Evolutionary conservation across 2,888 invertebrate genomes (phyloP).

Genomic region (Sphinx pinastri): DNA sequence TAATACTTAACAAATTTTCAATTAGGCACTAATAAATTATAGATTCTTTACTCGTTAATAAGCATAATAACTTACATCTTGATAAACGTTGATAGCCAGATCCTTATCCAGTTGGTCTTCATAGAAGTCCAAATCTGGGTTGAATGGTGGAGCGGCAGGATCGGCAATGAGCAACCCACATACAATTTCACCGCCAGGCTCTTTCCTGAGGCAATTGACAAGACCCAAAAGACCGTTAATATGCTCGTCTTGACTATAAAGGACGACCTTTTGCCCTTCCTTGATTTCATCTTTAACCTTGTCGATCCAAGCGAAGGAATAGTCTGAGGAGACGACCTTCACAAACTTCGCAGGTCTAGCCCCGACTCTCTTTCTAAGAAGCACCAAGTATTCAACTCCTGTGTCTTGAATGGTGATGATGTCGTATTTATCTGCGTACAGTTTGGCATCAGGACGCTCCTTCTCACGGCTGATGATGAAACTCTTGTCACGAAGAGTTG

Average conservation of each 20-base stretch:
- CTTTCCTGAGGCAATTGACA: conserved; percentile 92
- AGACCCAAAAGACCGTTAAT: conserved; percentile 94
- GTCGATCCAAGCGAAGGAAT: conserved; percentile 81
- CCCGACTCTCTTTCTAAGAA: conserved; percentile 78
- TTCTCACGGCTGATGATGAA: conserved; percentile 86
- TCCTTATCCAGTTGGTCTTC: conserved; percentile 87
- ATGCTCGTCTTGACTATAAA: conserved; percentile 87
- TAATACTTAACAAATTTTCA: too few species aligned
- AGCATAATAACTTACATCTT: conserved; percentile 72
- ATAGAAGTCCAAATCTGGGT: conserved; percentile 86
- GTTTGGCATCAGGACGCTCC: conserved; percentile 70
- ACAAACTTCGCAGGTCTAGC: conserved; percentile 76
- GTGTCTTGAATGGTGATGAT: conserved; percentile 78
- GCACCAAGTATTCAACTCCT: conserved; percentile 79
- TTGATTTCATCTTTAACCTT: conserved; percentile 71
- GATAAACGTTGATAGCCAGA: conserved; percentile 90
- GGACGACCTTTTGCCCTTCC: conserved; percentile 80
- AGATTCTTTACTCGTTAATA: background rate
- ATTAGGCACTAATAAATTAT: too few species aligned
- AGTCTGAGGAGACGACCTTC: conserved; percentile 66
- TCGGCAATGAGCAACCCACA: conserved; percentile 87
- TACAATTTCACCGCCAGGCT: conserved; percentile 88
- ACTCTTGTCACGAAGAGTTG: conserved; percentile 82
- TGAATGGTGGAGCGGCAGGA: conserved; percentile 86
- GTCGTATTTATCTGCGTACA: conserved; percentile 71